phyloP scores from a whole-genome alignment of 2,113 vertebrate genomes.

The Columba janthina region DNA sequence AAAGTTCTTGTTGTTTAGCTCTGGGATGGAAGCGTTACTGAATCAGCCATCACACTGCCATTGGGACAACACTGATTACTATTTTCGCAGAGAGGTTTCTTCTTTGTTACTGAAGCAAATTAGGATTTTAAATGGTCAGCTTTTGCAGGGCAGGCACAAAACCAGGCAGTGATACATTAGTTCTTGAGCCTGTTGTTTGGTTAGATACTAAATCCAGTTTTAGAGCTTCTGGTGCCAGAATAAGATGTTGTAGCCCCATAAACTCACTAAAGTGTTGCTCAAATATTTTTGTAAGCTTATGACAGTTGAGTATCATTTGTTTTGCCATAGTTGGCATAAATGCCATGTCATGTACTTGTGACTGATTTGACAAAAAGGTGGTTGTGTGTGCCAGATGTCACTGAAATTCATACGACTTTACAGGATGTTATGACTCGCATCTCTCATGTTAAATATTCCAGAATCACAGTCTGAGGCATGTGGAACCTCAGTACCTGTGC shows the following conservation, averaged over 20 bases:
- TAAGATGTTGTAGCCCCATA: neutral
- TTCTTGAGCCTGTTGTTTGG: neutral
- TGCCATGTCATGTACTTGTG: neutral
- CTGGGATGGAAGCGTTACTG: neutral
- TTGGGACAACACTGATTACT: accelerated
- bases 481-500: neutral
- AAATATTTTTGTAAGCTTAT: neutral
- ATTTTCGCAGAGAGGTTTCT: neutral
- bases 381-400: neutral
- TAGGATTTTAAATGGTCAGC: neutral
- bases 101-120: neutral
- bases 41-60: neutral
- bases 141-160: neutral
- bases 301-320: neutral
- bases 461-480: neutral
- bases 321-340: neutral
- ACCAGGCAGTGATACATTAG: neutral
- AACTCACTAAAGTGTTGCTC: neutral
- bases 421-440: neutral
- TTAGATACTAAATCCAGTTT: neutral
- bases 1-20: neutral
- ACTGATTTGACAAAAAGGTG: neutral
- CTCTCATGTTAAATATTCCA: neutral
- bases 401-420: neutral
- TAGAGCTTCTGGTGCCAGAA: neutral